Evolutionary conservation across 1,140 invertebrate species (phyloP).

Genomic region (Bicyclus anynana): DNA sequence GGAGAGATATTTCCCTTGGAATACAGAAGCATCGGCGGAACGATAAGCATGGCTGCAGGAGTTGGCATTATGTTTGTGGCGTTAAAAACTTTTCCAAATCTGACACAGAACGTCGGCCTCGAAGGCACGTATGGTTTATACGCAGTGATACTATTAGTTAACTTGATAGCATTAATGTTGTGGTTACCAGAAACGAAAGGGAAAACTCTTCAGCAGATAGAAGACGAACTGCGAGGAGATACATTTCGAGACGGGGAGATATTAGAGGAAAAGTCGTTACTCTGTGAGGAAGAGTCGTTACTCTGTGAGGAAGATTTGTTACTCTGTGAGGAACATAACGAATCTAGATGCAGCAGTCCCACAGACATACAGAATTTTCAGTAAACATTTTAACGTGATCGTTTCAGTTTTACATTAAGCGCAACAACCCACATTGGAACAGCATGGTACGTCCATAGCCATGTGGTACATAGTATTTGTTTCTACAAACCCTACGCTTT

Average conservation of each 20-base stretch:
- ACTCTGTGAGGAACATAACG: too few species aligned
- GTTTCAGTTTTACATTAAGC: too few species aligned
- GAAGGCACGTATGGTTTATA: conserved; percentile 46
- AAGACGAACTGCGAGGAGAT: conserved; percentile 48
- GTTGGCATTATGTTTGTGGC: conserved; percentile 18
- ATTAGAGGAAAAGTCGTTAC: conserved; percentile 32
- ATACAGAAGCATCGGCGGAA: conserved; percentile 44
- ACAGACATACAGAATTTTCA: too few species aligned
- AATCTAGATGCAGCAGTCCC: too few species aligned
- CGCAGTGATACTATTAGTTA: conserved; percentile 32
- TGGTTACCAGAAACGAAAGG: conserved; percentile 56
- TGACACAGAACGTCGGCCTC: conserved; percentile 31
- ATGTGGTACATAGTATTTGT: too few species aligned
- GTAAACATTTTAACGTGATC: too few species aligned
- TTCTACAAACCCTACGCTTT: too few species aligned
- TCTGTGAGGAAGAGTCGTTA: too few species aligned
- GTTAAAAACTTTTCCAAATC: conserved; percentile 36
- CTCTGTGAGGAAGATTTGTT: too few species aligned
- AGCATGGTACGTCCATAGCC: too few species aligned
- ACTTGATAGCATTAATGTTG: conserved; percentile 36
- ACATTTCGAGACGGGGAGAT: conserved; percentile 36
- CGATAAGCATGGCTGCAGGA: conserved; percentile 36
- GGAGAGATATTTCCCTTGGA: conserved; percentile 55
- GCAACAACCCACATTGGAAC: too few species aligned
- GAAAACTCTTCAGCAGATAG: conserved; percentile 55